Conservation (phyloP, 2,113 vertebrate genomes). For the Cacatua alba region DNA sequence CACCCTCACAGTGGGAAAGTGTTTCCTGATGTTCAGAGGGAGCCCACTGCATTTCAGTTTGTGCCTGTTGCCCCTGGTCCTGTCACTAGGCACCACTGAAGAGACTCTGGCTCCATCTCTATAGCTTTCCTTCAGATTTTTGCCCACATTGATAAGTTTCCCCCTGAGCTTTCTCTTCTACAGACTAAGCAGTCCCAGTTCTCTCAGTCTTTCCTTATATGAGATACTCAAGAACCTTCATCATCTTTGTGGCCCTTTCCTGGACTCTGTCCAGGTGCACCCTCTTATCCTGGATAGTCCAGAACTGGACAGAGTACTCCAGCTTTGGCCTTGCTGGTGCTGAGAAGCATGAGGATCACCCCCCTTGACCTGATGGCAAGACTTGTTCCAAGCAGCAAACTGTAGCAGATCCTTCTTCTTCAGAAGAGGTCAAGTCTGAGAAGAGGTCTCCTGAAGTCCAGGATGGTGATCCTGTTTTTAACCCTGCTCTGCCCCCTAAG, state of each 20-base stretch:
- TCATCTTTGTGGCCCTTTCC: neutral
- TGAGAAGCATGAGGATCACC: neutral
- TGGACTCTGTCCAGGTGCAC: neutral
- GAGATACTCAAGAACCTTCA: neutral
- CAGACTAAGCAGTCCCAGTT: neutral
- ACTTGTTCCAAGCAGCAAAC: neutral
- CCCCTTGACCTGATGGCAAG: neutral
- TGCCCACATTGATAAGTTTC: neutral
- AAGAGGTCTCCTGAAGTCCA: neutral
- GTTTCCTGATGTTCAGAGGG: neutral
- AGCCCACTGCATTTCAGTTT: neutral
- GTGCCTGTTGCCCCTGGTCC: neutral
- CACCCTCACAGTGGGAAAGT: neutral
- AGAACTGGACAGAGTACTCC: neutral
- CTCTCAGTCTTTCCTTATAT: neutral
- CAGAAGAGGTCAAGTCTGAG: neutral
- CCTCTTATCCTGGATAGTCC: neutral
- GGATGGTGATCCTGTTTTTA: neutral
- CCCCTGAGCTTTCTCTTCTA: neutral
- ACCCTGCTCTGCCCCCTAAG: neutral
- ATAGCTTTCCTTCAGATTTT: neutral
- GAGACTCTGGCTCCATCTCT: neutral
- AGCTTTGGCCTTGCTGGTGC: neutral
- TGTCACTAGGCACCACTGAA: neutral
- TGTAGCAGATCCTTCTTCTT: neutral